Evolutionary conservation across 1,140 invertebrate species (phyloP), one percentile per base, ranked within the genome.

Genomic region (Acyrthosiphon pisum): DNA sequence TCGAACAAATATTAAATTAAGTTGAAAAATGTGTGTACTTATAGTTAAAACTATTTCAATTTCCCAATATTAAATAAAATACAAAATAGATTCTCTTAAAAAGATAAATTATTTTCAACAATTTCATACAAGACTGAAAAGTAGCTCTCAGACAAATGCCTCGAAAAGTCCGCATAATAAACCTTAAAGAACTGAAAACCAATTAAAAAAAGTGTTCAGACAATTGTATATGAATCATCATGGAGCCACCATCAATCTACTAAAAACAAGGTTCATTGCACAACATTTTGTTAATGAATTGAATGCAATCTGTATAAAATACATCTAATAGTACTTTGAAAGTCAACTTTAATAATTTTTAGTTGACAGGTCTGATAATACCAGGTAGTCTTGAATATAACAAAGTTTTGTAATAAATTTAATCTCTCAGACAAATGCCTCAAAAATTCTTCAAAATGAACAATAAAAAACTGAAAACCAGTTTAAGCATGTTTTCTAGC

Each of bases 161-260:
- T 91, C 93, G 37, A 92, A 56, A 44, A 83, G 68, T 91, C 93
- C 6, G 11, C 81, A 93, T 81, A 84, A 35, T 46, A 86, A 91
- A 93, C 91, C 48, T 18, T 26, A 93, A 11, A 92, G 37, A 93
- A 93, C 35, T 93, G 91, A 93, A 93, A 93, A 93, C 91, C 91
- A 93, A 44, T 83, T 93, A 1, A 84, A 86, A 46, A 93, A 86
- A 14, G 81, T 86, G 81, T 93, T 93, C 91, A 84, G 91, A 56
- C 11, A n/a, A 50, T 18, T 44, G 91, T 93, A 93, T 18, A 86
- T 23, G 46, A 81, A 88, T 93, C 91, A 93, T 93, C 91, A 93
- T 30, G 41, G 91, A 93, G 91, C 91, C 20, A 46, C 23, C 23
- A 14, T 86, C 26, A 86, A 86, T n/a, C n/a, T n/a, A 76, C 7